These are phyloP conservation scores for Rutilus rutilus DNA, from an alignment of 2,113 vertebrate species.

Conservation along the genomic window DNA sequence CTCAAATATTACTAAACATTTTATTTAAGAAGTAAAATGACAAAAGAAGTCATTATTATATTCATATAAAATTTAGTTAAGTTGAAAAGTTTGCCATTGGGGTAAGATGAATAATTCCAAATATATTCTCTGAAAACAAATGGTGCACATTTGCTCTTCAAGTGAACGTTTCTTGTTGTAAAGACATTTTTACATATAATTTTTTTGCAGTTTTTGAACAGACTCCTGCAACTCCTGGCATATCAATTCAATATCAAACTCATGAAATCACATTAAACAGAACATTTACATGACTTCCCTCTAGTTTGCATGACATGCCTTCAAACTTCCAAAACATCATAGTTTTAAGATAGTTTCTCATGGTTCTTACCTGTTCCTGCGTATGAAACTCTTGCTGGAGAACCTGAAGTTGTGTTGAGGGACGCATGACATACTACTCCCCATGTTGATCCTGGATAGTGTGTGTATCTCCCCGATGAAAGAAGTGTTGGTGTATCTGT, in stretches of 20 bases:
- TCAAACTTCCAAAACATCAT: neutral
- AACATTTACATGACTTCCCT: neutral
- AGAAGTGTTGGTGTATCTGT: constrained; percentile 26
- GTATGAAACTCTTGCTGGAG: constrained; percentile 81
- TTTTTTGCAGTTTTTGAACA: neutral
- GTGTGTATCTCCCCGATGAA: constrained; percentile 31
- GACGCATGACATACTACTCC: constrained; percentile 81
- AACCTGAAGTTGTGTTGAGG: constrained; percentile 79
- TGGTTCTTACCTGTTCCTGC: constrained; percentile 78
- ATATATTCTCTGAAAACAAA: neutral
- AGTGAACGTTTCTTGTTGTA: neutral
- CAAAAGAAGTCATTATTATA: neutral
- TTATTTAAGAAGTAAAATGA: neutral
- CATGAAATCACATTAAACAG: neutral
- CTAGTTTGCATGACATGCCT: neutral
- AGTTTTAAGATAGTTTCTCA: neutral
- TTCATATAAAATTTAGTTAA: neutral
- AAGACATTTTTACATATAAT: neutral
- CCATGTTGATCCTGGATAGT: constrained; percentile 69
- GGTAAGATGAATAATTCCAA: neutral
- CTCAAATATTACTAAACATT: neutral
- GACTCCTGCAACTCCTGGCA: neutral
- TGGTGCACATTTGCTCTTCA: neutral
- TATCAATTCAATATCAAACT: neutral
- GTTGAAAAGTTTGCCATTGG: neutral